These are phyloP conservation scores for Amphimallon solstitiale DNA, from an alignment of 2,888 invertebrate species.

Conservation along the genomic window DNA sequence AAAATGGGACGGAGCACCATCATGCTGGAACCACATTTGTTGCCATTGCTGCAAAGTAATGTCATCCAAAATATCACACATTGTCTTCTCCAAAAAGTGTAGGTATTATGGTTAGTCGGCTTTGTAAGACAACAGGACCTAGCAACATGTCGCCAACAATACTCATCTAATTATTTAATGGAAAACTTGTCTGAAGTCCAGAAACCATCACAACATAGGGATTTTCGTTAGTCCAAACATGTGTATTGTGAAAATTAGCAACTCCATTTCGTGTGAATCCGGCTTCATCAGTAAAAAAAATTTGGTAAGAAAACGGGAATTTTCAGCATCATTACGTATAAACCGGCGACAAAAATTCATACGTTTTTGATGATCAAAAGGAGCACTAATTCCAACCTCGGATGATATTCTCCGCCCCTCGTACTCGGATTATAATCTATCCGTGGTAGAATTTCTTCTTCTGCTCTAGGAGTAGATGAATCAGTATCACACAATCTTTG, in stretches of 20 bases:
- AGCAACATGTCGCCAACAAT: not conserved
- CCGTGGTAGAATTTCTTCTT: no score
- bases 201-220: no score
- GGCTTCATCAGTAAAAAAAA: not conserved
- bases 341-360: no score
- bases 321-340: no score
- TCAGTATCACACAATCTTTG: not conserved
- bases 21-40: slow-evolving; percentile 27
- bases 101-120: not conserved
- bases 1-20: slow-evolving; percentile 29
- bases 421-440: not conserved
- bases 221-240: no score
- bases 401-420: not conserved
- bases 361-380: no score
- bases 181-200: no score
- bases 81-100: not conserved
- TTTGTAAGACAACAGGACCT: not conserved
- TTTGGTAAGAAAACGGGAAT: not conserved
- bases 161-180: not conserved
- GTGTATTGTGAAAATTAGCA: no score
- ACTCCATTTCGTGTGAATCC: not conserved
- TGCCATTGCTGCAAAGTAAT: not conserved
- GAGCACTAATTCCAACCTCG: no score
- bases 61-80: not conserved
- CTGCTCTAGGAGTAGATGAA: not conserved